Conservation (phyloP, 2,888 invertebrate genomes). For the Nomada ruficornis region DNA sequence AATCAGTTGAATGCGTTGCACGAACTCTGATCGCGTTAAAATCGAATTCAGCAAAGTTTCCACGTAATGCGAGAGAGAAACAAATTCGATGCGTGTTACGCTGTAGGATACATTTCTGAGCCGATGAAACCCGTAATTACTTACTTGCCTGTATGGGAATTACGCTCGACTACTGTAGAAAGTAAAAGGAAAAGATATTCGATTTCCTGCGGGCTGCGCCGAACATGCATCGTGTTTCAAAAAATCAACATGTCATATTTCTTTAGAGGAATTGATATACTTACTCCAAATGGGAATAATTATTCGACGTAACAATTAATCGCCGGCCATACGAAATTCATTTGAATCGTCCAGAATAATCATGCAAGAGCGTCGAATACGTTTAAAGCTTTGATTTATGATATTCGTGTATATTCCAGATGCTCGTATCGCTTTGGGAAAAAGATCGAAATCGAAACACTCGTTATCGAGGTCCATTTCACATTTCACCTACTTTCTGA, state of each 20-base stretch:
- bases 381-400: neutral
- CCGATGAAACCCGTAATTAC: slow-evolving; percentile 28
- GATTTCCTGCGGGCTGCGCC: neutral
- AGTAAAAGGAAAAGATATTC: slow-evolving; percentile 20
- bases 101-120: neutral
- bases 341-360: too few relatives aligned
- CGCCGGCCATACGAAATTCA: too few relatives aligned
- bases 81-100: neutral
- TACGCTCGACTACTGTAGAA: slow-evolving; percentile 22
- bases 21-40: slow-evolving; percentile 30
- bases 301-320: too few relatives aligned
- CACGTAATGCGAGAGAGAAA: neutral
- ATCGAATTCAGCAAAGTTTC: neutral
- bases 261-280: too few relatives aligned
- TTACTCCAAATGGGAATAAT: too few relatives aligned
- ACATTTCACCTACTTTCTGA: slow-evolving; percentile 53
- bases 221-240: neutral
- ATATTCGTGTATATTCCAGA: slow-evolving; percentile 9
- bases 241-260: too few relatives aligned
- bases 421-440: neutral
- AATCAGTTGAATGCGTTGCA: slow-evolving; percentile 22
- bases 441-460: slow-evolving; percentile 25
- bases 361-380: too few relatives aligned
- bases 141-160: slow-evolving; percentile 33
- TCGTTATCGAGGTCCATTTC: slow-evolving; percentile 50